Evolutionary conservation across 2,888 invertebrate genomes (phyloP).

Genomic region (Heliconius aoede): DNA sequence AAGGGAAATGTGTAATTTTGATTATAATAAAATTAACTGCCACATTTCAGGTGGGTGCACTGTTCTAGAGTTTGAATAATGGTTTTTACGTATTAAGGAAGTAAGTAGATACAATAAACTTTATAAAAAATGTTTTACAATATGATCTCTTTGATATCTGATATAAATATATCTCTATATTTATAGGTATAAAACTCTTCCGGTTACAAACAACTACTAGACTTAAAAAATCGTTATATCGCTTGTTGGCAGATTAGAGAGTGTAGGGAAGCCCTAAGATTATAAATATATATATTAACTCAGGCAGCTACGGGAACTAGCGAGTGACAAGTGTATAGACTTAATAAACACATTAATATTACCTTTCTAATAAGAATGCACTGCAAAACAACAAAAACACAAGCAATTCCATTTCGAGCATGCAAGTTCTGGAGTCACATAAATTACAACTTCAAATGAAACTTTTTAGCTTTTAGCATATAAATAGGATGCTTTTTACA

Average conservation of each 20-base stretch:
- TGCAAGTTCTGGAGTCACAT: constrained; percentile 23
- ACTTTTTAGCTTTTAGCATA: constrained; percentile 17
- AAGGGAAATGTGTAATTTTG: constrained; percentile 47
- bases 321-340: too few relatives aligned
- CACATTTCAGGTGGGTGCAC: neutral
- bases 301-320: neutral
- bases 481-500: constrained; percentile 22
- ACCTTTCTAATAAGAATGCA: neutral
- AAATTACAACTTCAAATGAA: constrained; percentile 23
- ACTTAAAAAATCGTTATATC: too few relatives aligned
- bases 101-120: neutral
- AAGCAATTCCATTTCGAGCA: constrained; percentile 20
- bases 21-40: constrained; percentile 46
- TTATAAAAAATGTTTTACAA: neutral
- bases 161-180: too few relatives aligned
- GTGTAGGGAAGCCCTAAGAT: too few relatives aligned
- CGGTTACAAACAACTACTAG: too few relatives aligned
- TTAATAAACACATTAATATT: constrained; percentile 12
- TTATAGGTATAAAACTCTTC: too few relatives aligned
- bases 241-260: too few relatives aligned
- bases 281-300: neutral
- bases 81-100: neutral
- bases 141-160: neutral
- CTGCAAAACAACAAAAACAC: constrained; percentile 4
- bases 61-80: constrained; percentile 7